Conservation (phyloP, 2,113 vertebrate species). For the Ardeotis arabs region DNA sequence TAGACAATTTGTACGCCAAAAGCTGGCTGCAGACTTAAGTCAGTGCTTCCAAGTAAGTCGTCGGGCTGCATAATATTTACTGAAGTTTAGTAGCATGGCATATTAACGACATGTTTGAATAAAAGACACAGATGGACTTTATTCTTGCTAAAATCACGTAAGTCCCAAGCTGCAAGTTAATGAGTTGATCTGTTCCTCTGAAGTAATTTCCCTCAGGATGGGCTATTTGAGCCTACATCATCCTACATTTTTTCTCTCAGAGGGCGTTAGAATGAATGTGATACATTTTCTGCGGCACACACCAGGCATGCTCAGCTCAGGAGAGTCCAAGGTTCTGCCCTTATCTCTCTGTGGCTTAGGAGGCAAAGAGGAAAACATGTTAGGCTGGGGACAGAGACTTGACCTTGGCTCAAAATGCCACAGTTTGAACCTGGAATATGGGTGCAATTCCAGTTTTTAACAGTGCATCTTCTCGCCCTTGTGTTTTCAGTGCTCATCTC, state of each 20-base stretch:
- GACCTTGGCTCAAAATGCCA: background rate
- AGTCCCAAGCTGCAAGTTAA: constrained; percentile 22
- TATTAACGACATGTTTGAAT: background rate
- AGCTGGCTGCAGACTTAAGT: background rate
- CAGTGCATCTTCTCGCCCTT: background rate
- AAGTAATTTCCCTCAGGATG: constrained; percentile 5
- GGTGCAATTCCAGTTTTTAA: background rate
- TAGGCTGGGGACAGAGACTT: background rate
- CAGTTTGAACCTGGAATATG: background rate
- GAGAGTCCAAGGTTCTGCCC: background rate
- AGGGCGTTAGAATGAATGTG: background rate
- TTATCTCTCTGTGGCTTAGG: background rate
- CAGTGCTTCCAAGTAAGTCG: background rate
- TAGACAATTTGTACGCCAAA: constrained; percentile 31
- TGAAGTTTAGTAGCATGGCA: constrained; percentile 13
- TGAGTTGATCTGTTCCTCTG: constrained; percentile 18
- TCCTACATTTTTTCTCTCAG: background rate
- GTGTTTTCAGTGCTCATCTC: background rate
- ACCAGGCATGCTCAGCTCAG: background rate
- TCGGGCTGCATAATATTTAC: background rate
- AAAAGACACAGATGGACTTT: constrained; percentile 12
- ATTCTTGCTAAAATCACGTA: constrained; percentile 13
- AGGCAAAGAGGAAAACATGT: background rate
- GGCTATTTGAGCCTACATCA: background rate
- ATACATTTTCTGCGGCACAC: background rate